Percentiles rank a stretch among this genome's conserved stretches.
These are phyloP conservation scores for Oreochromis spilurus DNA, from an alignment of 2,113 vertebrate genomes.

Conservation along the genomic window DNA sequence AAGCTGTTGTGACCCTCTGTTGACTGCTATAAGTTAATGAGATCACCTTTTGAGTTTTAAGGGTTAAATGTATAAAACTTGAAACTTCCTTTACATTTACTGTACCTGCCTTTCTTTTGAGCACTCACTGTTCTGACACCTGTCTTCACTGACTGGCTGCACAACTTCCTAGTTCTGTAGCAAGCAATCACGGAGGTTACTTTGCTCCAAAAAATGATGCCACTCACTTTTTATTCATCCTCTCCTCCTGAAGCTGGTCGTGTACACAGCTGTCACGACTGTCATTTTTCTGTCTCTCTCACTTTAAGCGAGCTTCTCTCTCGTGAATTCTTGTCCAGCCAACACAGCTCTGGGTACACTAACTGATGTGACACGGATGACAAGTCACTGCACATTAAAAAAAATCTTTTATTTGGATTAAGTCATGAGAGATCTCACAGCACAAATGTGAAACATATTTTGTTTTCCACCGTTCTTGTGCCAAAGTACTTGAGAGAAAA, in stretches of 20 bases:
- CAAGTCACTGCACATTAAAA: neutral
- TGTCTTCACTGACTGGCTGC: neutral
- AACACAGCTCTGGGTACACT: neutral
- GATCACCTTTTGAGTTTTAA: neutral
- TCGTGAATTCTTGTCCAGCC: neutral
- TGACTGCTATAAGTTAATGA: neutral
- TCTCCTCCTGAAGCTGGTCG: neutral
- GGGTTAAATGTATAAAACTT: neutral
- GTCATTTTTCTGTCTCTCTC: neutral
- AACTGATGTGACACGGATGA: neutral
- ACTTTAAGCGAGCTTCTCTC: neutral
- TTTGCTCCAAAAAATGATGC: conserved; percentile 3
- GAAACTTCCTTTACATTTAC: neutral
- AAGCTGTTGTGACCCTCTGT: neutral
- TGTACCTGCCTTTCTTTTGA: neutral
- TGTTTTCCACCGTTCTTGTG: conserved; percentile 3
- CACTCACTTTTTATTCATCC: conserved; percentile 7
- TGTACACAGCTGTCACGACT: neutral
- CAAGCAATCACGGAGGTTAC: neutral
- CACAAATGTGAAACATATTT: conserved; percentile 26
- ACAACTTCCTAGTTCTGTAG: neutral
- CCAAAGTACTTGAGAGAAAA: neutral
- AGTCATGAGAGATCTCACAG: neutral
- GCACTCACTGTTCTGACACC: conserved; percentile 1
- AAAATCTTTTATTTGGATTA: neutral